These are phyloP conservation scores for Xanthorhoe designata DNA, from an alignment of 2,888 invertebrate species.

Conservation along the genomic window DNA sequence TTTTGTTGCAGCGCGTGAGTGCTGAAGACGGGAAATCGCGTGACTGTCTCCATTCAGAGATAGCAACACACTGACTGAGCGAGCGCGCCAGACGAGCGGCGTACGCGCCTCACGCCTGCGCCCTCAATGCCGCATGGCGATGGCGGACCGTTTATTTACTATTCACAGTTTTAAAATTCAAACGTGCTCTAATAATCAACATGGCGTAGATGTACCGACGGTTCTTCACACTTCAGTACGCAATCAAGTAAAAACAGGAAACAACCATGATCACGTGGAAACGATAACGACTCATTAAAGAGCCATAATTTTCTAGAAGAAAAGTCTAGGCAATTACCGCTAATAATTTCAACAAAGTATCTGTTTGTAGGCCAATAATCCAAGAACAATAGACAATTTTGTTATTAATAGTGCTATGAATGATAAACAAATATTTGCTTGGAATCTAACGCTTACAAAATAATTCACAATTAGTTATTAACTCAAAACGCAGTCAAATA, in stretches of 20 bases:
- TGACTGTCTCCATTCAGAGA: slow-evolving; percentile 78
- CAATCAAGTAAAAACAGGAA: slow-evolving; percentile 47
- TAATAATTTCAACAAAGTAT: slow-evolving; percentile 6
- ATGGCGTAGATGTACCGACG: slow-evolving; percentile 61
- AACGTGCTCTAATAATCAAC: slow-evolving; percentile 79
- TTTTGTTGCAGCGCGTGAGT: slow-evolving; percentile 53
- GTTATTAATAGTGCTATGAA: background rate
- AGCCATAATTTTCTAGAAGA: slow-evolving; percentile 33
- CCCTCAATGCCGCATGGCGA: slow-evolving; percentile 68
- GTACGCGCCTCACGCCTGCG: slow-evolving; percentile 74
- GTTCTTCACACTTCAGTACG: slow-evolving; percentile 54
- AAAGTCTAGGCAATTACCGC: slow-evolving; percentile 37
- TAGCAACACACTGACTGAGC: slow-evolving; percentile 73
- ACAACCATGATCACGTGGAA: slow-evolving; percentile 40
- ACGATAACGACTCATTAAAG: slow-evolving; percentile 45
- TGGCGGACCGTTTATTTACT: slow-evolving; percentile 80
- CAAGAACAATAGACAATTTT: slow-evolving; percentile 4
- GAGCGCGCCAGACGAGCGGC: slow-evolving; percentile 51
- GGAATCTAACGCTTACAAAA: background rate
- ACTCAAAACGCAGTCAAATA: background rate
- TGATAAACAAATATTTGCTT: background rate
- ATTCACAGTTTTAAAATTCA: slow-evolving; percentile 78
- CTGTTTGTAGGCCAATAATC: background rate
- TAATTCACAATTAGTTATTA: background rate
- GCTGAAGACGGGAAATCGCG: slow-evolving; percentile 59